Conservation (phyloP, 2,888 invertebrate genomes). For the Fissipunctia ypsillon region DNA sequence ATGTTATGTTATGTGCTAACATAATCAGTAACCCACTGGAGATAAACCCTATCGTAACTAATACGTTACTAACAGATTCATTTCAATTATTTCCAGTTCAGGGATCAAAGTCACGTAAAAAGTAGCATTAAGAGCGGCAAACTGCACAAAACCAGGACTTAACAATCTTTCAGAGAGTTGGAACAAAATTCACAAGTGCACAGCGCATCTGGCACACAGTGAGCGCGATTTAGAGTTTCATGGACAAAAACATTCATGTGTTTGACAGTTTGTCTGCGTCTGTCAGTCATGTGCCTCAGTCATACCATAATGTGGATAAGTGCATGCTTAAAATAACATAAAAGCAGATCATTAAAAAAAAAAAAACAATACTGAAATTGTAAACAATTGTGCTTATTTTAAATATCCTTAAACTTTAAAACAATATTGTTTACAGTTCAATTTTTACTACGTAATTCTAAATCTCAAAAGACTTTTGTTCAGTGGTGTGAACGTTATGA, state of each 20-base stretch:
- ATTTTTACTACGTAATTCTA: background rate
- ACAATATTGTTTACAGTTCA: background rate
- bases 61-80: constrained; percentile 6
- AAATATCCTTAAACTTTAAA: background rate
- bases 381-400: background rate
- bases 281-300: background rate
- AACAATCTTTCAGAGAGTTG: constrained; percentile 67
- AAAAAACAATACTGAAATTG: background rate
- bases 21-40: too few relatives aligned
- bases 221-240: constrained; percentile 9
- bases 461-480: background rate
- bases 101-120: constrained; percentile 48
- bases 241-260: constrained; percentile 13
- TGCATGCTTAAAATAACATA: background rate
- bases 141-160: constrained; percentile 54
- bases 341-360: background rate
- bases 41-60: too few relatives aligned
- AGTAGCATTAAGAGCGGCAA: constrained; percentile 52
- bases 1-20: too few relatives aligned
- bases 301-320: background rate
- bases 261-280: background rate
- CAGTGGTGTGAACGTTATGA: background rate
- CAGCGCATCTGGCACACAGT: constrained; percentile 49
- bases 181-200: constrained; percentile 62
- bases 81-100: constrained; percentile 24